Evolutionary conservation across 2,113 vertebrate genomes (phyloP), one percentile per base, ranked within the genome.

Genomic region (Accipiter virgatus): DNA sequence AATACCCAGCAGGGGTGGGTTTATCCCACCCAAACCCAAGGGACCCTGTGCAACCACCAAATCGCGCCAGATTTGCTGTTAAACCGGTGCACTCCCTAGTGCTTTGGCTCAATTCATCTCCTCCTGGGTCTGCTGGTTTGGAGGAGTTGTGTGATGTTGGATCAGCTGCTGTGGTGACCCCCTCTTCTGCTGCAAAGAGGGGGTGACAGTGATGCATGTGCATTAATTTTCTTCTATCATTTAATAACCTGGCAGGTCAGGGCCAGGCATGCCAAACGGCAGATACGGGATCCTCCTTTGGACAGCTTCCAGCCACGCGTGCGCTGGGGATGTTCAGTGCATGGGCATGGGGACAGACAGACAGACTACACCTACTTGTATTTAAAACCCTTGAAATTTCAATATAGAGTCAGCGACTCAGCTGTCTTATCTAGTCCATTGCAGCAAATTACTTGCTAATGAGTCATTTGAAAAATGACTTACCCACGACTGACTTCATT

Each of bases 301-400:
- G 45, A n/a, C 19, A 31, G 5, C 16, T 80, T 75, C 29, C 45
- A 83, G 61, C 32, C 56, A 50, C 9, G 1, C 2, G 6, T 36
- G 34, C 2, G 1, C 43, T 1, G 0, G 38, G 36, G 25, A 50
- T 17, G 20, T 22, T 42, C 70, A 0, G 1, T 32, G 23, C 15
- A 3, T 3, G 8, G 5, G 13, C 22, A 1, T 3, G 16, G 32
- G 34, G 86, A 43, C 5, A 12, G 40, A 43, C 0, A 0, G 38
- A 73, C 43, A 50, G 58, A 36, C 36, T 27, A 9, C 22, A 58
- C 3, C 26, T 42, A 22, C 34, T 2, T 9, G 2, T 78, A 34
- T 27, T 20, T 36, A 78, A 85, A 77, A 8, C 16, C 26, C 34
- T 53, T 38, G 34, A 38, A 58, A 85, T n/a, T 27, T 52, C 34